Base-by-base conservation (phyloP, 2,888 invertebrate genomes). In the Phorcus lineatus region DNA sequence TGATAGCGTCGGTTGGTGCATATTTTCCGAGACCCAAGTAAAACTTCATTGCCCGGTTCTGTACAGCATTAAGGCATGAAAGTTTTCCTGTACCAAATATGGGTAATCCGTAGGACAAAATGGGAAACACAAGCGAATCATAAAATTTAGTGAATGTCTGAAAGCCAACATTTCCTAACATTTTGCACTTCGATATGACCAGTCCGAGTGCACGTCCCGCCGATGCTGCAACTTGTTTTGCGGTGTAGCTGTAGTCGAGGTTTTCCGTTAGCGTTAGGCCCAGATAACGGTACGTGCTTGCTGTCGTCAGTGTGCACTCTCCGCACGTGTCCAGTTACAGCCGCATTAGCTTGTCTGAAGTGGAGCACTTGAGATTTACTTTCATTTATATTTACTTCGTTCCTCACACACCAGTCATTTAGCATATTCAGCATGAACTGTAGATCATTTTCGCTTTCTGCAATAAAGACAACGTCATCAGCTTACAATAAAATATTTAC, bases 121-220 rank as follows among this genome's bases (percentile, higher is more conserved):
- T 54, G 16, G 62, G 17, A 16, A 17, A 66, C 11, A 67, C 67
- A 7, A 62, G 47, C 11, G 67, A 62, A 22, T 80, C 77, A 77
- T 67, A 80, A 6, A 76, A 19, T 77, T 75, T 67, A n/a, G 80
- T 80, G 31, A 36, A 80, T 31, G 53, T 66, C 11, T 62, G 16
- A 53, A 77, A 16, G 53, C 76, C n/a, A 77, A 47, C 24, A 66
- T 67, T 47, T 47, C 47, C 47, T 47, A 47, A 11, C 47, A 47
- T 47, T 47, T 47, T 47, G 13, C 47, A 47, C 47, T 57, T 57
- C 24, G 57, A 19, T 22, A n/a, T 57, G 22, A 57, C 57, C 13
- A 57, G 24, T 13, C 57, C 19, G 22, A 57, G 57, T 24, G 57
- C 57, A 22, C 57, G 57, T 24, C 57, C 57, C 19, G 57, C 57